phyloP scores from a whole-genome alignment of 2,888 invertebrate species.

The Watsonalla cultraria region DNA sequence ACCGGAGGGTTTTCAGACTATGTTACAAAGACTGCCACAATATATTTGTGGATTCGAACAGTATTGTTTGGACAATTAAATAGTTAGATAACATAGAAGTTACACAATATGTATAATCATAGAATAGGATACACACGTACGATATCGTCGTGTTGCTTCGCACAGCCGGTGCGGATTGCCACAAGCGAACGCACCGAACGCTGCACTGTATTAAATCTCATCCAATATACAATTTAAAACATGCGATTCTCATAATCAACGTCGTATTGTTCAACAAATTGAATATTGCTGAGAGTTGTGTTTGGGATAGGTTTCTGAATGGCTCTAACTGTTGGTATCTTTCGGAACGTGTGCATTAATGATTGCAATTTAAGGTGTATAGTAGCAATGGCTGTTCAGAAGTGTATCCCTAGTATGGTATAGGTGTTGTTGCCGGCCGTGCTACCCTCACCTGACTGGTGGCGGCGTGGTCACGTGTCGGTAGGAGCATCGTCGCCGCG shows the following conservation, averaged over 20 bases:
- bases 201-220: not conserved
- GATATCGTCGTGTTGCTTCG: conserved; percentile 42
- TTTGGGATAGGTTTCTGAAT: conserved; percentile 41
- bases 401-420: conserved; percentile 32
- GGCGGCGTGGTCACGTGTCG: conserved; percentile 12
- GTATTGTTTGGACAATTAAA: conserved; percentile 27
- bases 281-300: not conserved
- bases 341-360: not conserved
- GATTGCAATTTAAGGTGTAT: conserved; percentile 6
- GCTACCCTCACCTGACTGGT: conserved; percentile 16
- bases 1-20: conserved; percentile 9
- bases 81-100: conserved; percentile 38
- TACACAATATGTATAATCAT: conserved; percentile 24
- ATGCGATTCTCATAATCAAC: not conserved
- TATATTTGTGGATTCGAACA: conserved; percentile 33
- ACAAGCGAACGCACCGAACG: conserved; percentile 8
- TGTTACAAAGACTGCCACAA: conserved; percentile 28
- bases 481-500: conserved; percentile 26
- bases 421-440: conserved; percentile 29
- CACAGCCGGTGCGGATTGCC: conserved; percentile 19
- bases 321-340: conserved; percentile 9
- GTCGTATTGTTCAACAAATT: not conserved
- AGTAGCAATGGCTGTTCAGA: conserved; percentile 33
- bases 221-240: not conserved
- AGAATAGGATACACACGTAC: conserved; percentile 33